Evolutionary conservation across 2,888 invertebrate species (phyloP), one percentile per base, ranked within the genome.

Genomic region (Globia sparganii): DNA sequence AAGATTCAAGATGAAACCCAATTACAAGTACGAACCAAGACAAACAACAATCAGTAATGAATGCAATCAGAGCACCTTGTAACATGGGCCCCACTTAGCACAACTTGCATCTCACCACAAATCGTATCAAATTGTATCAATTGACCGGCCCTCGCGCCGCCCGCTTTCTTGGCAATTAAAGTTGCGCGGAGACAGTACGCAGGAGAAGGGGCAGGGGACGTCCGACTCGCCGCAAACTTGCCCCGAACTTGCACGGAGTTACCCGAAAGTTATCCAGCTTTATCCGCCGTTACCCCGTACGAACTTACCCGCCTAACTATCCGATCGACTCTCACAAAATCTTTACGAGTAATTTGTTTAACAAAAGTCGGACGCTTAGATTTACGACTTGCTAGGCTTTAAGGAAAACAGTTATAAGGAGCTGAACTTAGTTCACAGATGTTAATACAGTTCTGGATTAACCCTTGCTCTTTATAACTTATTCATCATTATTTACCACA

Each of bases 311-410:
- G 86, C 78, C 91, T 87, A 92, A 94, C 93, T 93, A 92, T 90
- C 90, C 92, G 92, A 93, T 94, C 93, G 92, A 91, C 90, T 91
- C 92, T 90, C 91, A 90, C 94, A 91, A 93, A 93, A 94, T 93
- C 93, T 93, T 93, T 92, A 91, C 92, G 89, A 92, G 93, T 94
- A 94, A 95, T 95, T 95, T 94, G 92, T 92, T 93, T 92, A 93
- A 91, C 93, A 91, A 91, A 93, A 94, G 91, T 93, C 91, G 81
- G 87, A 86, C 84, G 90, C 84, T 88, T 85, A 89, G 90, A 89
- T 90, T 90, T 90, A 90, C 87, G 88, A 82, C 84, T 83, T 81
- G 84, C 78, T 84, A 77, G 75, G 75, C 82, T 90, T 83, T 76
- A 79, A 75, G 76, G 77, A 77, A 87, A 83, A 72, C 85, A 67